Evolutionary conservation across 2,888 invertebrate genomes (phyloP), one percentile per base, ranked within the genome.

Genomic region (Trissolcus brochymenae): DNA sequence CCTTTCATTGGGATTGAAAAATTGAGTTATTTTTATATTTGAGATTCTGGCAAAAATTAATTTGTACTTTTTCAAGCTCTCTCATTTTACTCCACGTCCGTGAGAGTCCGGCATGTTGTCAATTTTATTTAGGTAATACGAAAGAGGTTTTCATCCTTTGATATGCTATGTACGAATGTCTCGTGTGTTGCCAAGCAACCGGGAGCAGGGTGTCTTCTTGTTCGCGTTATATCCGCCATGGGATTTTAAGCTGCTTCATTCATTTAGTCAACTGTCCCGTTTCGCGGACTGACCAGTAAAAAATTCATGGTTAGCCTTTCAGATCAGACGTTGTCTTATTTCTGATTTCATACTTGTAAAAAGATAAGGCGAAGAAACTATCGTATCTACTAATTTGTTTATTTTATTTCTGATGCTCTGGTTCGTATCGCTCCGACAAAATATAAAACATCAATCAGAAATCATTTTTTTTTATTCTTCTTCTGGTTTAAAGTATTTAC

Each of bases 141-240:
- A 84, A 85, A 82, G 82, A 84, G 85, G 84, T 85, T 85, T 86
- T 85, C 84, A 81, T 84, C 83, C 85, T 84, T 84, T 84, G 86
- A 86, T 76, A 70, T 86, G 84, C 84, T 82, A 81, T 81, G 82
- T 82, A 83, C 84, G 82, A 84, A 84, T 82, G 83, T 82, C 82
- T 84, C 84, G 83, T 83, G 85, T 83, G 87, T 87, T 87, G 87
- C 87, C 83, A 86, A 85, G 87, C 87, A 87, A 87, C 87, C 80
- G 66, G 79, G 78, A 74, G 82, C 80, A 84, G 85, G 85, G 84
- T 83, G 84, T 83, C 84, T 85, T 85, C 85, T 85, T 85, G 84
- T 82, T 73, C 78, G 78, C 80, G 81, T 82, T 81, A 81, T 81
- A 82, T 83, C 81, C 82, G 82, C 83, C 84, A 81, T 82, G 82